Evolutionary conservation across 2,888 invertebrate genomes (phyloP), one percentile per base, ranked within the genome.

Genomic region (Agelastica alni): DNA sequence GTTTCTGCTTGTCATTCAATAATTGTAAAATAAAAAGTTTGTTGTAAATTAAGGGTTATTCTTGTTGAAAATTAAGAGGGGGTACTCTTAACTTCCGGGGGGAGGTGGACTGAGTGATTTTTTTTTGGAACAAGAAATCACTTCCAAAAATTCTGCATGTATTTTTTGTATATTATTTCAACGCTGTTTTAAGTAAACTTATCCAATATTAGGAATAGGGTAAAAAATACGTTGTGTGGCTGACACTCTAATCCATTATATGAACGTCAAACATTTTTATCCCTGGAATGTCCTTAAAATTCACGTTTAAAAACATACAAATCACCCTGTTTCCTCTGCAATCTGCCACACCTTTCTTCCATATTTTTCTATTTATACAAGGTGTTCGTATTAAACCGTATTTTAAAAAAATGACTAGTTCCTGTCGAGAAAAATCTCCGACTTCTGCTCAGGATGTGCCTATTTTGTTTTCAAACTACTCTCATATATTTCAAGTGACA

Each of bases 401-500:
- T 56, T 52, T 49, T 32, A 45, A 47, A 53, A 54, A 54, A 58
- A 55, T 55, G 34, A 49, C 52, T 39, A 52, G 51, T 56, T 57
- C 46, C 56, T 51, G 42, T 67, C 66, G n/a, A 51, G 51, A 53
- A 43, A 44, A 36, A 41, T 18, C 41, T 20, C 30, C 43, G 51
- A n/a, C 49, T 53, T 42, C 53, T 59, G 53, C 26, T 6, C 39
- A 59, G 56, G 59, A 59, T 56, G 56, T 48, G 41, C 42, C 22
- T 59, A 53, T 56, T 59, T 53, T 51, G 53, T 53, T 59, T 56
- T 51, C 37, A 53, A 56, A 56, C 47, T 37, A 45, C 31, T 53
- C 41, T 57, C 56, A 52, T 56, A 58, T 56, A 58, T 61, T 60
- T 46, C 51, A 55, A 46, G 32, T 46, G 57, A 59, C 57, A 46